Percentiles rank a stretch among this genome's conserved stretches.
phyloP scores from a whole-genome alignment of 2,888 invertebrate genomes.

The Marasmarcha lunaedactyla region DNA sequence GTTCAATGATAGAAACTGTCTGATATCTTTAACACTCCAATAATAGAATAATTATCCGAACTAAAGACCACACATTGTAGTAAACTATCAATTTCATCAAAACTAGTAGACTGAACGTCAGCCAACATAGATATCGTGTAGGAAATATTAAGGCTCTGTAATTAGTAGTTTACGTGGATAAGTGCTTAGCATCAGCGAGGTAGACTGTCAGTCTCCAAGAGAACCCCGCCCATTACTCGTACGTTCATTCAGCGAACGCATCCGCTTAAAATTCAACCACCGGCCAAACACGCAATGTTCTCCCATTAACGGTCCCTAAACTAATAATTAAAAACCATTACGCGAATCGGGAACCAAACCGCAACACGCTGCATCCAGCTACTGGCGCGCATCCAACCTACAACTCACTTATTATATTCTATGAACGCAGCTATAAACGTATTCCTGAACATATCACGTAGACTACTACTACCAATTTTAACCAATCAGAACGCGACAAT shows the following conservation, averaged over 20 bases:
- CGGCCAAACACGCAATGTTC: conserved; percentile 21
- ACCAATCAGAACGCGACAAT: conserved; percentile 69
- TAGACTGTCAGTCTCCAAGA: conserved; percentile 4
- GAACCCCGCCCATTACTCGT: conserved; percentile 21
- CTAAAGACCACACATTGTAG: not conserved
- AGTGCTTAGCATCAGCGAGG: not conserved
- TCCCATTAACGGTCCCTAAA: conserved; percentile 43
- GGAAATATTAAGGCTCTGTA: not conserved
- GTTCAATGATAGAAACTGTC: too few relatives aligned
- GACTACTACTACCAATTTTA: conserved; percentile 65
- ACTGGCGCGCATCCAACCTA: conserved; percentile 62
- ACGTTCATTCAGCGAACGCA: conserved; percentile 31
- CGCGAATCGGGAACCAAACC: conserved; percentile 49
- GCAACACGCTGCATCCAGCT: conserved; percentile 42
- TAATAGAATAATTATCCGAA: not conserved
- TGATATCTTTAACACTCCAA: not conserved
- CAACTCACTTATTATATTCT: conserved; percentile 68
- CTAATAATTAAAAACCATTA: conserved; percentile 54
- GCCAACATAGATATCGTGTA: conserved; percentile 16
- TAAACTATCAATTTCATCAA: conserved; percentile 4
- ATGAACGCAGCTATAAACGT: conserved; percentile 66
- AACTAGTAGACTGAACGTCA: conserved; percentile 23
- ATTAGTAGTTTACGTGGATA: not conserved
- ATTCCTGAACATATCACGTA: conserved; percentile 70
- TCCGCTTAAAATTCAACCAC: conserved; percentile 28